Conservation (phyloP, 2,113 vertebrate species). For the Aythya baeri region DNA sequence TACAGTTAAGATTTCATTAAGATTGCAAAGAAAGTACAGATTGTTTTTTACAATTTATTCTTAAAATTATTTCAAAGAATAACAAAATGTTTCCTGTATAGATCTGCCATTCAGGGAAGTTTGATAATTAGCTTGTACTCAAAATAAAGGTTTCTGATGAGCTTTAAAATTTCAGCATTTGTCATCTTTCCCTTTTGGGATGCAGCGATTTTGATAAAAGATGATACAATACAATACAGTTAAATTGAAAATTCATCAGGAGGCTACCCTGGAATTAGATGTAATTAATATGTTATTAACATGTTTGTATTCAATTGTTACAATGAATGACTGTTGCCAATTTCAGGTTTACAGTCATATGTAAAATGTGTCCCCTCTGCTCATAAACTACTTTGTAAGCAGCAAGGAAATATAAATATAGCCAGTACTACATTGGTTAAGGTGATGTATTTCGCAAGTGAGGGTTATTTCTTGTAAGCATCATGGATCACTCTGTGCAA, state of each 20-base stretch:
- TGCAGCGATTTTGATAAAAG: neutral
- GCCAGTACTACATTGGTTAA: neutral
- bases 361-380: neutral
- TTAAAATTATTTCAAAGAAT: neutral
- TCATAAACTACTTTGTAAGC: neutral
- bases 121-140: neutral
- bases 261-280: neutral
- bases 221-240: neutral
- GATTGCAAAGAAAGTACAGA: neutral
- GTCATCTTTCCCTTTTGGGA: neutral
- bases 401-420: neutral
- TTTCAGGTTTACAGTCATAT: neutral
- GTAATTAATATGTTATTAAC: neutral
- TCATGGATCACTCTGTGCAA: neutral
- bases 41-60: neutral
- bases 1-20: neutral
- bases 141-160: constrained; percentile 3
- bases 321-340: neutral
- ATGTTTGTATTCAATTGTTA: neutral
- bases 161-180: neutral
- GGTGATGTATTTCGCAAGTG: neutral
- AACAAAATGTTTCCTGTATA: neutral
- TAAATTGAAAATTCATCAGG: neutral
- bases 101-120: neutral
- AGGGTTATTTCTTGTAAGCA: neutral